These are phyloP conservation scores for Betta splendens DNA, from an alignment of 2,797 vertebrate genomes.

Conservation along the genomic window DNA sequence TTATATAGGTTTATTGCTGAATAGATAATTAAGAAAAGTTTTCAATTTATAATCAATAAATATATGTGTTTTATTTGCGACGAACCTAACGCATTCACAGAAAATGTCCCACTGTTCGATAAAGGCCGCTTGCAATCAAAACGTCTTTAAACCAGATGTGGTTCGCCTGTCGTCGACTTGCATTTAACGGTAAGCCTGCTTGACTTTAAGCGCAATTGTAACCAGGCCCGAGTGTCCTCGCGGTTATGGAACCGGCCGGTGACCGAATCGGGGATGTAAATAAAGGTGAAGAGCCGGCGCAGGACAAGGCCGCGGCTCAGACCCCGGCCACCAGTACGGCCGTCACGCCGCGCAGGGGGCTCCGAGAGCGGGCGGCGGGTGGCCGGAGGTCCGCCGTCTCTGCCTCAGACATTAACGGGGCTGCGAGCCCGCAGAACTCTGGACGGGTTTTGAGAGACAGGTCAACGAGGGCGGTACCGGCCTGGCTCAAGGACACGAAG, in stretches of 20 bases:
- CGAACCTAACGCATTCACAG: conserved; percentile 52
- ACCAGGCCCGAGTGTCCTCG: conserved; percentile 29
- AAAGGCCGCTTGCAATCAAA: conserved; percentile 73
- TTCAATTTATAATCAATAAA: conserved; percentile 64
- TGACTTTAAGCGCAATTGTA: conserved; percentile 37
- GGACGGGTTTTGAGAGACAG: conserved; percentile 82
- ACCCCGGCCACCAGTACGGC: conserved; percentile 73
- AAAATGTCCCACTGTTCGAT: conserved; percentile 78
- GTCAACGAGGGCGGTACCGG: conserved; percentile 81
- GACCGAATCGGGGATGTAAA: conserved; percentile 70
- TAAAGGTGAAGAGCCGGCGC: conserved; percentile 64
- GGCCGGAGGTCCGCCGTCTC: conserved; percentile 73
- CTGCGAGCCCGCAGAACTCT: conserved; percentile 61
- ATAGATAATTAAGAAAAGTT: conserved; percentile 79
- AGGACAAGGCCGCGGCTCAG: conserved; percentile 78
- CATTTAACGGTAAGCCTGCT: conserved; percentile 50
- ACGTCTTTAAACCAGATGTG: conserved; percentile 65
- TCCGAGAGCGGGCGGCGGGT: conserved; percentile 72
- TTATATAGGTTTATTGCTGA: conserved; percentile 77
- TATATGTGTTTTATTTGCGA: conserved; percentile 66
- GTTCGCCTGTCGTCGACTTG: conserved; percentile 52
- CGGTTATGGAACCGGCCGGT: conserved; percentile 76
- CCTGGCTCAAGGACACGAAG: conserved; percentile 80
- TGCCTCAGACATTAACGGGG: conserved; percentile 71
- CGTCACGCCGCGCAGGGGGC: conserved; percentile 69